Base-by-base conservation (phyloP, 2,888 invertebrate species). In the Sinohyriopsis cumingii region DNA sequence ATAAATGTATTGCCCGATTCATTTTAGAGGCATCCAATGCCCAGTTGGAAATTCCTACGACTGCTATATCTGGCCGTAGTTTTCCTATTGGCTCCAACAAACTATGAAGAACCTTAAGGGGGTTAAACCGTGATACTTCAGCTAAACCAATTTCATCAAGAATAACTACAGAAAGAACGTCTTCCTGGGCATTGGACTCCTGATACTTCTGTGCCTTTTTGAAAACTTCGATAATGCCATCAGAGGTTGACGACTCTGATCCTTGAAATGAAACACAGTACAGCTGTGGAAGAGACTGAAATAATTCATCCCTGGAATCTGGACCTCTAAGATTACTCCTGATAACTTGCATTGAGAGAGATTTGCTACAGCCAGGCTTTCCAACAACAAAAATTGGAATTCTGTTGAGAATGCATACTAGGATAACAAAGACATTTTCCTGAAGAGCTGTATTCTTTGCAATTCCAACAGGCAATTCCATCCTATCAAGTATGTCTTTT, bases 1-100 rank as follows among this genome's bases (percentile, higher is more conserved):
- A 83, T 18, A 85, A 65, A 71, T 82, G 83, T 25, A 85, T 80
- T 55, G 81, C 86, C 73, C 86, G 69, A 63, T 86, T 86, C 85
- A 85, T 86, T 73, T 86, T 86, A 12, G 86, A 84, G 18, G 85
- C 81, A 79, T 86, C 85, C 19, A 86, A 67, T 20, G 82, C 78
- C 83, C 83, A 83, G 56, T 83, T 83, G n/a, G 83, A 83, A 55
- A 83, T 82, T 18, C 83, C 83, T 54, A 83, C 82, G 19, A 84
- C 84, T 18, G 83, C 80, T 33, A 84, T 81, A 77, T 82, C 73
- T 55, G 81, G 81, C 15, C 62, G 65, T 22, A 65, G 69, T 59
- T 69, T 59, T n/a, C 71, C 76, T 25, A 75, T 77, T 54, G 80
- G 83, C 73, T 85, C 85, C 5, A 85, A 65, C 1, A 84, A 62